Evolutionary conservation across 30 jellyfish, hydroid and myxozoan genomes (phyloP).

Genomic region (Nemopilema nomurai): DNA sequence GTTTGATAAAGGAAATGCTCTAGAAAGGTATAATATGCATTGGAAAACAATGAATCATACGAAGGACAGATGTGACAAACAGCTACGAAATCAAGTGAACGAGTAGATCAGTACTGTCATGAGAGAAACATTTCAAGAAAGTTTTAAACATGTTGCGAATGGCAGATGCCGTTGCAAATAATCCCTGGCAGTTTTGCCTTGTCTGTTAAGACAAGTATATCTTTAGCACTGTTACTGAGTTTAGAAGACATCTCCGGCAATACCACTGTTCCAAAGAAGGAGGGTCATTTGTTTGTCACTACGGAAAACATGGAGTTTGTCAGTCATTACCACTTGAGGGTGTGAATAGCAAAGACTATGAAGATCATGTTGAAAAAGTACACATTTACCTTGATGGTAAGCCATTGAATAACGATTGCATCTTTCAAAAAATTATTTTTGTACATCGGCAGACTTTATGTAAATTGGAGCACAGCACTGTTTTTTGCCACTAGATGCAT

Average conservation of each 20-base stretch:
- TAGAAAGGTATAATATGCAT: too few relatives aligned
- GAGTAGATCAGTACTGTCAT: too few relatives aligned
- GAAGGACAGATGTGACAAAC: too few relatives aligned
- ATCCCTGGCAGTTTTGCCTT: conserved; percentile 93
- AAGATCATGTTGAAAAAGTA: conserved; percentile 88
- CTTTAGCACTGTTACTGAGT: conserved; percentile 69
- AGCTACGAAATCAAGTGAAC: neutral
- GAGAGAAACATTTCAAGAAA: neutral
- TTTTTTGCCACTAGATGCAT: too few relatives aligned
- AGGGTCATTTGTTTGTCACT: conserved; percentile 96
- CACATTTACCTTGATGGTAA: conserved; percentile 89
- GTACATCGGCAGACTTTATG: too few relatives aligned
- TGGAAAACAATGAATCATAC: too few relatives aligned
- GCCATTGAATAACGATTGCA: neutral
- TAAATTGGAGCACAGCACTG: too few relatives aligned
- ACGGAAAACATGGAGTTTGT: conserved; percentile 96
- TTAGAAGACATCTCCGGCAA: conserved; percentile 79
- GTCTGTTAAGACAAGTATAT: conserved; percentile 66
- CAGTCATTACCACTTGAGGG: conserved; percentile 97
- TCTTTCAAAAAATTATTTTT: too few relatives aligned
- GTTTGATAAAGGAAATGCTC: too few relatives aligned
- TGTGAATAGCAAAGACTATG: conserved; percentile 87
- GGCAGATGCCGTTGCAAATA: conserved; percentile 94
- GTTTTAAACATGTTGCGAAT: conserved; percentile 60
- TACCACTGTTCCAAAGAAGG: conserved; percentile 95